Evolutionary conservation across 2,113 vertebrate species (phyloP).

Genomic region (Leucosticte australis): DNA sequence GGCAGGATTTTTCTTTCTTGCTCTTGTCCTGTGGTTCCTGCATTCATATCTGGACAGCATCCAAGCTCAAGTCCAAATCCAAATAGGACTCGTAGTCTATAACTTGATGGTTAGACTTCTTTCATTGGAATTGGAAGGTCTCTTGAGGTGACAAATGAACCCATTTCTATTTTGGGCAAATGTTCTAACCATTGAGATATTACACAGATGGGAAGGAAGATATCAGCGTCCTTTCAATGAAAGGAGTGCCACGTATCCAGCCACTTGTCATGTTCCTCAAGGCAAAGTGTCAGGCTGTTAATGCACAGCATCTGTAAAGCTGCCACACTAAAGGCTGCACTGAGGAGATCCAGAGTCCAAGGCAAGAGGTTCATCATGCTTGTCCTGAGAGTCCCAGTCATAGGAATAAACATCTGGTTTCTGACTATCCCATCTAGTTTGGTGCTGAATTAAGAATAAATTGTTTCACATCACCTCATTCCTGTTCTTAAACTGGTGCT

Average conservation of each 20-base stretch:
- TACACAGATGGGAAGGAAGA: not conserved
- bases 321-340: not conserved
- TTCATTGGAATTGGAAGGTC: not conserved
- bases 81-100: not conserved
- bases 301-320: not conserved
- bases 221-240: not conserved
- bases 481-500: not conserved
- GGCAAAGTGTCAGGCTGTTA: not conserved
- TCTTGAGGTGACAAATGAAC: not conserved
- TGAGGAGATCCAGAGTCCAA: not conserved
- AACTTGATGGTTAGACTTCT: not conserved
- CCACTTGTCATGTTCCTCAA: not conserved
- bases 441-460: not conserved
- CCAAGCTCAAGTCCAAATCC: not conserved
- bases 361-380: not conserved
- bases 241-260: accelerated
- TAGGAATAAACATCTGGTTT: not conserved
- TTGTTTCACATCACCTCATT: not conserved
- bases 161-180: not conserved
- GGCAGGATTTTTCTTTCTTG: not conserved
- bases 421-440: not conserved
- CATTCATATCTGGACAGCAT: not conserved
- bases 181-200: not conserved
- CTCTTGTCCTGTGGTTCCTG: not conserved
- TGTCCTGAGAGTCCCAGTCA: not conserved